These are phyloP conservation scores for Gopherus evgoodei DNA, from an alignment of 2,113 vertebrate genomes.

Conservation along the genomic window DNA sequence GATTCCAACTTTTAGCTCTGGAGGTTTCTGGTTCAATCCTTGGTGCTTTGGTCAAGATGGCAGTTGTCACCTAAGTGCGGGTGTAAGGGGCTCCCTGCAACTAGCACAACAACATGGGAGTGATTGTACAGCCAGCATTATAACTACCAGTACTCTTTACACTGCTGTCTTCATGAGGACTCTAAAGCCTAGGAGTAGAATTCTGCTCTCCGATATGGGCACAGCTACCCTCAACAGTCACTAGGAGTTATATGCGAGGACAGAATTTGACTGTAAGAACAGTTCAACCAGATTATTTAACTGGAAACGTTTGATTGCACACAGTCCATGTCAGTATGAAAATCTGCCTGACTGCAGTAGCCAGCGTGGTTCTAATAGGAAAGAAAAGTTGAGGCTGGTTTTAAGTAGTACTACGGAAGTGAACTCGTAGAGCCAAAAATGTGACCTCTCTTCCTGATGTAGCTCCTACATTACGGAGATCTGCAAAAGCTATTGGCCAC, in stretches of 20 bases:
- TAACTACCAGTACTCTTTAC: rapidly evolving
- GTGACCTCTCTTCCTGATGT: background rate
- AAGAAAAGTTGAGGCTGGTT: background rate
- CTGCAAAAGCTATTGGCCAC: constrained; percentile 77
- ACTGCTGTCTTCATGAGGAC: background rate
- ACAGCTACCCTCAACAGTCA: background rate
- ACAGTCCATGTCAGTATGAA: rapidly evolving
- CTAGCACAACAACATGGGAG: background rate
- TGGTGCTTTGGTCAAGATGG: background rate
- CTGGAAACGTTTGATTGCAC: background rate
- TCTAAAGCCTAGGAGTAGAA: rapidly evolving
- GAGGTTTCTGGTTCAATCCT: background rate
- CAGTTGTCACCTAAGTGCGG: background rate
- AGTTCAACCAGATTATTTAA: constrained; percentile 27
- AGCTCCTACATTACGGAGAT: constrained; percentile 57
- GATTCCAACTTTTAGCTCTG: background rate
- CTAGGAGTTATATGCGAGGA: background rate
- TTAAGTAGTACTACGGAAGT: background rate
- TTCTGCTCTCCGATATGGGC: rapidly evolving
- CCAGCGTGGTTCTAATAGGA: rapidly evolving
- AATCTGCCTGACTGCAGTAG: background rate
- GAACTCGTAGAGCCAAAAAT: background rate
- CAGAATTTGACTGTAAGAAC: background rate
- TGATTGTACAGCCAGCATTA: rapidly evolving
- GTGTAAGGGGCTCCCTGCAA: background rate